phyloP scores from a whole-genome alignment of 2,797 vertebrate species.

The Thamnophis elegans region DNA sequence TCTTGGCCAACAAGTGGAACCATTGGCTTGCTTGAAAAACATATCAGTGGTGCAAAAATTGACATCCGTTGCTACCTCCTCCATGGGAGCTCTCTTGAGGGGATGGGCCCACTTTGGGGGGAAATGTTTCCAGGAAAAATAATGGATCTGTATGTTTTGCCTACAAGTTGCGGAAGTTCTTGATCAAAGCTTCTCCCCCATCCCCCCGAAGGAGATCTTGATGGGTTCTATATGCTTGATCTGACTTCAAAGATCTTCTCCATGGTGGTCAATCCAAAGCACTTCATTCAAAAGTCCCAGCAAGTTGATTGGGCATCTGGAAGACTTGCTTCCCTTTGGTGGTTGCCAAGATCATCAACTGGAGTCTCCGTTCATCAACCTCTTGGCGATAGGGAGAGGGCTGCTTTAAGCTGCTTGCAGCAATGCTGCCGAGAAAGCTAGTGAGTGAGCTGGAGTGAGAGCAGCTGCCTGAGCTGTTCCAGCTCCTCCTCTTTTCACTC shows the following conservation, averaged over 20 bases:
- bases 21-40: not conserved
- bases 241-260: not conserved
- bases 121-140: not conserved
- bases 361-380: not conserved
- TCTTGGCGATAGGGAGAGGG: not conserved
- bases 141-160: not conserved
- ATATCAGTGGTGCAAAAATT: slow-evolving; percentile 10
- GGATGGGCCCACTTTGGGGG: not conserved
- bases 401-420: not conserved
- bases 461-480: slow-evolving; percentile 4
- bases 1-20: slow-evolving; percentile 12
- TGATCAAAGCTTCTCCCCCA: not conserved
- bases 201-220: not conserved
- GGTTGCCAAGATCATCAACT: not conserved
- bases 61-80: slow-evolving; percentile 19
- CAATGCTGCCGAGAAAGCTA: not conserved
- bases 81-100: slow-evolving; percentile 29
- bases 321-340: not conserved
- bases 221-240: not conserved
- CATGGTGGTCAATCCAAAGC: not conserved
- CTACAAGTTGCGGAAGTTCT: not conserved
- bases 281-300: not conserved
- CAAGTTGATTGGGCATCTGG: not conserved
- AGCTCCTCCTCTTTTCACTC: slow-evolving; percentile 42
- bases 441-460: not conserved